Conservation (phyloP, 2,113 vertebrate genomes). For the Corythaixoides concolor region DNA sequence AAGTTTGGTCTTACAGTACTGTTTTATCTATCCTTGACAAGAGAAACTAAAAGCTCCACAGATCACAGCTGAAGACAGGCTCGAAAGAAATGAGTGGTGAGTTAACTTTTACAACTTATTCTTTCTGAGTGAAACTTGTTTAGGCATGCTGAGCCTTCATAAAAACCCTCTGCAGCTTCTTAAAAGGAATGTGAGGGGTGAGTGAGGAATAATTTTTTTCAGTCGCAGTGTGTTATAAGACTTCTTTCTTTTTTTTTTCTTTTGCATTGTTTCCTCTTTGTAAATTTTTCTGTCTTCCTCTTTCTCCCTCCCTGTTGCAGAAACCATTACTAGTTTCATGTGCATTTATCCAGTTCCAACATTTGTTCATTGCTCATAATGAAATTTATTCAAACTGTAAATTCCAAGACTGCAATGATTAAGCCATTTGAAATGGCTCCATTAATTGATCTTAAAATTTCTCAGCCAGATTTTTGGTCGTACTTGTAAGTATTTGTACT, state of each 20-base stretch:
- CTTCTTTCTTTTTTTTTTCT: not conserved
- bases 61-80: constrained; percentile 65
- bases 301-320: constrained; percentile 4
- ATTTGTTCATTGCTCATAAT: constrained; percentile 40
- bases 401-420: constrained; percentile 34
- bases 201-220: constrained; percentile 47
- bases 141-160: constrained; percentile 61
- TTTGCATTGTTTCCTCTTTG: constrained; percentile 44
- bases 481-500: not conserved
- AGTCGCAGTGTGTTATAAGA: constrained; percentile 26
- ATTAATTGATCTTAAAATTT: constrained; percentile 7
- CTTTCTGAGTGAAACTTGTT: constrained; percentile 65
- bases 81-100: constrained; percentile 40
- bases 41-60: constrained; percentile 28
- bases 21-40: not conserved
- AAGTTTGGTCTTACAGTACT: not conserved
- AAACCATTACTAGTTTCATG: constrained; percentile 6
- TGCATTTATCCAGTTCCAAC: constrained; percentile 38
- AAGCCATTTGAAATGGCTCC: constrained; percentile 7
- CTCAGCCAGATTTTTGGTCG: not conserved
- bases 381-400: constrained; percentile 45
- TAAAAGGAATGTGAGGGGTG: constrained; percentile 48
- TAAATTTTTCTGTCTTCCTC: constrained; percentile 25
- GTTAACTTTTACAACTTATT: constrained; percentile 67
- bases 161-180: constrained; percentile 57